Evolutionary conservation across 35 echinoderm and acorn worm species (phyloP).

Genomic region (Lytechinus pictus): DNA sequence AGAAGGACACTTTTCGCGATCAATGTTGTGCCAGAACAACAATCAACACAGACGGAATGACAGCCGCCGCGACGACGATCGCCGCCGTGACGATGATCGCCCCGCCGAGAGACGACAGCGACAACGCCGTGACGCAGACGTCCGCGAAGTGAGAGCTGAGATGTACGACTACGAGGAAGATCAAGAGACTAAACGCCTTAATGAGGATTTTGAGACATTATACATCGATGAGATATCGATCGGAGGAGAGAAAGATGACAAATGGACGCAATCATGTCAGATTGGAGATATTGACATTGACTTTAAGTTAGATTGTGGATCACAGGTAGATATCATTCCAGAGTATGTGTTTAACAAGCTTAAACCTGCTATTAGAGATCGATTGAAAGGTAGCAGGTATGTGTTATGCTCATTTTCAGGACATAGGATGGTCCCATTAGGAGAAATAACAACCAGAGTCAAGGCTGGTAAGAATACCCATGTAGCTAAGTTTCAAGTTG

Average conservation of each 20-base stretch:
- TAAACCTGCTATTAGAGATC: constrained; percentile 24
- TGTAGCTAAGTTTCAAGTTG: constrained; percentile 52
- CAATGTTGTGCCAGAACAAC: too few species aligned
- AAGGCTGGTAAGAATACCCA: constrained; percentile 29
- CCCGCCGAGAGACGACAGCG: too few species aligned
- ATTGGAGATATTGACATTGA: background rate
- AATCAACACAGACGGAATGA: too few species aligned
- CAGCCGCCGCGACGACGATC: too few species aligned
- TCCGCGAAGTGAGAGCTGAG: too few species aligned
- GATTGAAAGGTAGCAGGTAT: background rate
- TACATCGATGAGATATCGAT: too few species aligned
- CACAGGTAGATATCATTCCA: constrained; percentile 70
- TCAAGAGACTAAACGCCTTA: too few species aligned
- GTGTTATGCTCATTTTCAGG: constrained; percentile 57
- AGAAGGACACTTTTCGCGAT: too few species aligned
- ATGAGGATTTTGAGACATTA: too few species aligned
- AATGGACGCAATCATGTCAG: background rate
- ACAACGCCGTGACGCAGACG: too few species aligned
- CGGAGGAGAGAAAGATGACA: background rate
- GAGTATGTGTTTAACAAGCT: constrained; percentile 39
- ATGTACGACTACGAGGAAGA: too few species aligned
- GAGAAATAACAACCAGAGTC: constrained; percentile 54
- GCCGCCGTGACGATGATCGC: too few species aligned
- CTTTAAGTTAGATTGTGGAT: constrained; percentile 74
- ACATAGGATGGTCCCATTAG: constrained; percentile 33